Base-by-base conservation (phyloP, 2,888 invertebrate genomes). In the Deroplatys truncata region DNA sequence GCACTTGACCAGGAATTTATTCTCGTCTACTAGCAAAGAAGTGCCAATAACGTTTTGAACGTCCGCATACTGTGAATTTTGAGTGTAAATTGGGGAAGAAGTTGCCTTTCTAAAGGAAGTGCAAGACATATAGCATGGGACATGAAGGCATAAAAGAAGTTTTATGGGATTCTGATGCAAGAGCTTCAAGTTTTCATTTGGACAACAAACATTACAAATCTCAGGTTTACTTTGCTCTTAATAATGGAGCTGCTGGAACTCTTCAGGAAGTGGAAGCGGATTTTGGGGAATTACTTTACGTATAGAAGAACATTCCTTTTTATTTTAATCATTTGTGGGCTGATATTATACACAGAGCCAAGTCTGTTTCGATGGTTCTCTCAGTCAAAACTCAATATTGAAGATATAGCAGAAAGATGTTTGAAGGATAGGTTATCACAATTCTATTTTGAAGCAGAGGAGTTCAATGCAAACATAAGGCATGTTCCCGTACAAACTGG, bases 381-480 rank as follows among this genome's bases (percentile, higher is more conserved):
- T 83, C 92, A 94, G 90, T 93, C 94, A 49, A 94, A 94, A 90
- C 94, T 93, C 90, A 93, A 93, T 84, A 92, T 94, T 28, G 92
- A 93, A 94, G 94, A 93, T 88, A 93, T 93, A 28, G 93, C 96
- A 90, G 95, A 95, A 92, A 93, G 95, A 90, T 97, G 97, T 92
- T 95, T 97, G 92, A 95, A 95, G 90, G 96, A 96, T 92, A 95
- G 95, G 90, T 92, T 97, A 91, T 94, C 94, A 88, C 95, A 95
- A 56, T 96, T 95, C 92, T 94, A 95, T 91, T 93, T 94, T 10
- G 95, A 96, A 92, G 93, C 95, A 49, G 93, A 93, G n/a, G 95
- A 96, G 90, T 96, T 96, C 92, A 96, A 97, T 92, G 96, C 95
- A 13, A 96, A 96, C 92, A 93, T 97, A 91, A 94, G 95, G 90